A percentile compares a stretch with the other conserved stretches of the same genome.
phyloP scores from a whole-genome alignment of 2,888 invertebrate genomes.

The Smittia aterrima region DNA sequence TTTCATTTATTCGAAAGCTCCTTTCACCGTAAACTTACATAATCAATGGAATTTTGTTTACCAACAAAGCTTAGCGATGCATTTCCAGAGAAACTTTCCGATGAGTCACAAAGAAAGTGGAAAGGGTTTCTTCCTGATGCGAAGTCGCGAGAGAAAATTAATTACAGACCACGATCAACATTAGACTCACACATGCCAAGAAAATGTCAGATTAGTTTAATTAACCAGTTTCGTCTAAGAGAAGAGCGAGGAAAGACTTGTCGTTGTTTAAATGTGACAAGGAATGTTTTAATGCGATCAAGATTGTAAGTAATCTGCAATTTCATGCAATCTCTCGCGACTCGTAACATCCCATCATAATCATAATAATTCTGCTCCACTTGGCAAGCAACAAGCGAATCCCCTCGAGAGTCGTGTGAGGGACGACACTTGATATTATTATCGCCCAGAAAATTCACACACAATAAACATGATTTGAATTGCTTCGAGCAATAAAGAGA shows the following conservation, averaged over 20 bases:
- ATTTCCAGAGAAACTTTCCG: not conserved
- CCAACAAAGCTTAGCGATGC: not conserved
- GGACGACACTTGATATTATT: not conserved
- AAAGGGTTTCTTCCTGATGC: not conserved
- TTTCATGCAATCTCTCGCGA: not conserved
- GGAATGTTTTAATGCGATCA: constrained; percentile 3
- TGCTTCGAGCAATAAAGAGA: too few relatives aligned
- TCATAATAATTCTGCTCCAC: not conserved
- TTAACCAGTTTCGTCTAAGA: not conserved
- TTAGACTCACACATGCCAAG: not conserved
- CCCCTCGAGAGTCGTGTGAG: too few relatives aligned
- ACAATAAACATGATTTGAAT: not conserved
- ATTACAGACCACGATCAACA: not conserved
- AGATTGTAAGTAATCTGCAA: not conserved
- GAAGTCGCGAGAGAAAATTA: not conserved
- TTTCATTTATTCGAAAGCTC: too few relatives aligned
- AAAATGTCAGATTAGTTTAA: not conserved
- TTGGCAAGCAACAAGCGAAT: not conserved
- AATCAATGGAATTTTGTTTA: too few relatives aligned
- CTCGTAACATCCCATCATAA: not conserved
- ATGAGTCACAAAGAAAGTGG: not conserved
- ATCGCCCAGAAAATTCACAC: not conserved
- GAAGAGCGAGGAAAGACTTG: not conserved
- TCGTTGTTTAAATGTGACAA: not conserved
- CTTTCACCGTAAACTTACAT: too few relatives aligned